A percentile compares a stretch with the other conserved stretches of the same genome.
Evolutionary conservation across 2,888 invertebrate genomes (phyloP).

Genomic region (Eurois occulta): DNA sequence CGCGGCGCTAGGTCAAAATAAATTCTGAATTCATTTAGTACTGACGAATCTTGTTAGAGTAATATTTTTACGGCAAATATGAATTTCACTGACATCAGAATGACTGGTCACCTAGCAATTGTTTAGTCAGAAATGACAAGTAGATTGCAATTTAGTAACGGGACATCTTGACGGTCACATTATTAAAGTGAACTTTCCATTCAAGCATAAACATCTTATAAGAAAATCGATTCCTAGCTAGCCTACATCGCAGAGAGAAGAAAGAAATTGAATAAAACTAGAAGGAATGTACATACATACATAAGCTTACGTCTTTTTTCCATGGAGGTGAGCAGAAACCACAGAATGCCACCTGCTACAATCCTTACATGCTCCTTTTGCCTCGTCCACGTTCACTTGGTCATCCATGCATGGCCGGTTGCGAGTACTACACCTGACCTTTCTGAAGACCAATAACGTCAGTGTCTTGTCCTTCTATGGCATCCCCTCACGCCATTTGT

Average conservation of each 20-base stretch:
- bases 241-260: neutral
- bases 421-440: too few species aligned
- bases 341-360: too few species aligned
- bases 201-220: neutral
- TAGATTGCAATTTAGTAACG: neutral
- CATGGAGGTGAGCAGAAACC: too few species aligned
- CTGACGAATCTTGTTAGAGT: too few species aligned
- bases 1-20: neutral
- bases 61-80: neutral
- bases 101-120: neutral
- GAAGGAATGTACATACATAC: too few species aligned
- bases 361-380: too few species aligned
- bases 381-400: too few species aligned
- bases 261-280: neutral
- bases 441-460: too few species aligned
- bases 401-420: too few species aligned
- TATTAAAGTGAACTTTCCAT: neutral
- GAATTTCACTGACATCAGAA: neutral
- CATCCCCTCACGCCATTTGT: neutral
- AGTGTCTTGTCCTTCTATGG: too few species aligned
- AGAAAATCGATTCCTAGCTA: neutral
- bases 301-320: too few species aligned
- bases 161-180: neutral
- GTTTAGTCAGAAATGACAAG: neutral
- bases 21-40: neutral